These are phyloP conservation scores for Acanthurus leucopareius DNA, from an alignment of 2,797 vertebrate species.

Conservation along the genomic window DNA sequence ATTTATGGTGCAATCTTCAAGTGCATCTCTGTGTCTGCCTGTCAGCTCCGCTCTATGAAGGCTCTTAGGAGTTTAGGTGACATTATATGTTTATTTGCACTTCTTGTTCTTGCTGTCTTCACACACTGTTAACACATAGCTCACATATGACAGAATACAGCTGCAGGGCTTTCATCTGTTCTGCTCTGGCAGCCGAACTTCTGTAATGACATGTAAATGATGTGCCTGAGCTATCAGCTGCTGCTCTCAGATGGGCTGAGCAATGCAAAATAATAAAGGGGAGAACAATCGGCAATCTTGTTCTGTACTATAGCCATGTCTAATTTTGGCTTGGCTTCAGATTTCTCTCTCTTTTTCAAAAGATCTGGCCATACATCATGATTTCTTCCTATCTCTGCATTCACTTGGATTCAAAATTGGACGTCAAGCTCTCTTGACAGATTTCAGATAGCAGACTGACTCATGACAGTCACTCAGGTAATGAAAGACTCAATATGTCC, in stretches of 20 bases:
- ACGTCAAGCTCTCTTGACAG: constrained; percentile 32
- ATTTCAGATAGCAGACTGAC: constrained; percentile 14
- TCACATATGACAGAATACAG: constrained; percentile 74
- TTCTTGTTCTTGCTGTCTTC: constrained; percentile 71
- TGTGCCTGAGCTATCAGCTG: constrained; percentile 72
- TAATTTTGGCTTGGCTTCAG: constrained; percentile 39
- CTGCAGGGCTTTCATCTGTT: constrained; percentile 78
- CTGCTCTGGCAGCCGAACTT: constrained; percentile 70
- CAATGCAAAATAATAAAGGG: constrained; percentile 52
- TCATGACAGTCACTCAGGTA: constrained; percentile 14
- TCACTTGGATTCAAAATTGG: neutral
- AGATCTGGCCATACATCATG: constrained; percentile 36
- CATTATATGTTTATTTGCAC: constrained; percentile 71
- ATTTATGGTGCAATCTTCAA: constrained; percentile 40
- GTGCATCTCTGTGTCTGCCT: constrained; percentile 36
- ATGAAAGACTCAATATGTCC: neutral
- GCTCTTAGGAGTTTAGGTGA: constrained; percentile 59
- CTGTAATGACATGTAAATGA: constrained; percentile 81
- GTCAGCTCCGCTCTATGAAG: constrained; percentile 42
- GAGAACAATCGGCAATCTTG: constrained; percentile 35
- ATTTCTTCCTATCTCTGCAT: constrained; percentile 35
- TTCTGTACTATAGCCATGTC: constrained; percentile 20
- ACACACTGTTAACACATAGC: constrained; percentile 74
- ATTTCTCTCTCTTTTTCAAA: constrained; percentile 42
- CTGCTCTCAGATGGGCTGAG: constrained; percentile 59